Evolutionary conservation across 2,888 invertebrate genomes (phyloP), one percentile per base, ranked within the genome.

Genomic region (Hoplodrina blanda): DNA sequence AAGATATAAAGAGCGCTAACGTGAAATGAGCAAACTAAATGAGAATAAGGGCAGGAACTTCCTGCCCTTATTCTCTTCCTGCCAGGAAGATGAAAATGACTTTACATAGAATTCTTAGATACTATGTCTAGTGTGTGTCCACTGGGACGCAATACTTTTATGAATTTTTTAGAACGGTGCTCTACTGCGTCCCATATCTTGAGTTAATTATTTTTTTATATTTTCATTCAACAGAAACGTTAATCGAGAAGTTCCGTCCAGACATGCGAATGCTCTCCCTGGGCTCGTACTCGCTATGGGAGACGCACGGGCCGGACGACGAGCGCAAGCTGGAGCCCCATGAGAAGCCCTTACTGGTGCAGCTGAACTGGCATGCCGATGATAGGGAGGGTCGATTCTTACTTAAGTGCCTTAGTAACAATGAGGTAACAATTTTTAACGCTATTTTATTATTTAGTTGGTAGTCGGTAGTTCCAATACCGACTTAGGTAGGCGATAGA

Each of bases 341-440:
- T 87, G 99, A 99, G 96, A 98, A 99, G 91, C 99, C 99, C 0
- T 96, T 99, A 76, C 96, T 99, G 76, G 99, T 99, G 71, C 99
- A 99, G 95, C 97, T 99, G 69, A 99, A 99, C 96, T 99, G 99
- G 99, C 99, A 99, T 91, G 98, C 99, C 72, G 99, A 99, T 91
- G 99, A 99, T 92, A 96, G 99, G 64, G 99, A 99, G 95, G 99
- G 99, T 41, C 97, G 99, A 75, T 99, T 99, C 95, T 96, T 99
- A 81, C 97, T 99, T 70, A 98, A 98, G 91, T 98, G 98, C 92
- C 97, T 98, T 89, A 98, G 98, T 90, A 98, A 98, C 89, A 98
- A 98, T 92, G 98, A 98, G 88, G 97, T 97, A 68, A 55, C 11
- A 0, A 30, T 11, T 19, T 44, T 2, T 0, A 10, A 41, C 13